Evolutionary conservation across 2,113 vertebrate species (phyloP).

Genomic region (Lathamus discolor): DNA sequence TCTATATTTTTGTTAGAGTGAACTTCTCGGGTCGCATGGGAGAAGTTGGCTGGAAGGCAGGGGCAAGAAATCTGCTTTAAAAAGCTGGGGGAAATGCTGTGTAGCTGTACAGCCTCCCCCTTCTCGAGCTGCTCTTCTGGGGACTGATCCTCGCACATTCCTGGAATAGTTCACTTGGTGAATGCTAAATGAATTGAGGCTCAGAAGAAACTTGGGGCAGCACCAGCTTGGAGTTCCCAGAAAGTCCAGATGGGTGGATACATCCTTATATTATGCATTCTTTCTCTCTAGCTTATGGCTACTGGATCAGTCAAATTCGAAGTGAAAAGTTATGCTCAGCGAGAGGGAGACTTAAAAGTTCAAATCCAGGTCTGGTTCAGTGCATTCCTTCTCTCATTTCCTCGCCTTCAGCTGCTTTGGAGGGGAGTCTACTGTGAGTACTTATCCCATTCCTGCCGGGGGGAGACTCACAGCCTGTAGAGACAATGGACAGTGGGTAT

Average conservation of each 20-base stretch:
- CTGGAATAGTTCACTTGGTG: constrained; percentile 23
- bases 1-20: constrained; percentile 68
- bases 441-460: not conserved
- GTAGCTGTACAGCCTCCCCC: not conserved
- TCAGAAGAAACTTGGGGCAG: not conserved
- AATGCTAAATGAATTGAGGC: not conserved
- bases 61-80: not conserved
- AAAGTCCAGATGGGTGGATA: not conserved
- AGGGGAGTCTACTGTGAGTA: not conserved
- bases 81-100: not conserved
- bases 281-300: not conserved
- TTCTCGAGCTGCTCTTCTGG: not conserved
- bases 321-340: not conserved
- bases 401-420: not conserved
- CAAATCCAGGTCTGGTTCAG: not conserved
- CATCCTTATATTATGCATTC: not conserved
- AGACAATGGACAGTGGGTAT: not conserved
- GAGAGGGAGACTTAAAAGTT: not conserved
- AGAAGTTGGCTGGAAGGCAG: constrained; percentile 46
- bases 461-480: not conserved
- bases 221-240: not conserved
- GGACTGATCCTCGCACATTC: constrained; percentile 56
- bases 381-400: not conserved
- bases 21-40: constrained; percentile 10
- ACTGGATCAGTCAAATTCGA: constrained; percentile 15